Evolutionary conservation across 2,888 invertebrate species (phyloP).

Genomic region (Chloroclysta siterata): DNA sequence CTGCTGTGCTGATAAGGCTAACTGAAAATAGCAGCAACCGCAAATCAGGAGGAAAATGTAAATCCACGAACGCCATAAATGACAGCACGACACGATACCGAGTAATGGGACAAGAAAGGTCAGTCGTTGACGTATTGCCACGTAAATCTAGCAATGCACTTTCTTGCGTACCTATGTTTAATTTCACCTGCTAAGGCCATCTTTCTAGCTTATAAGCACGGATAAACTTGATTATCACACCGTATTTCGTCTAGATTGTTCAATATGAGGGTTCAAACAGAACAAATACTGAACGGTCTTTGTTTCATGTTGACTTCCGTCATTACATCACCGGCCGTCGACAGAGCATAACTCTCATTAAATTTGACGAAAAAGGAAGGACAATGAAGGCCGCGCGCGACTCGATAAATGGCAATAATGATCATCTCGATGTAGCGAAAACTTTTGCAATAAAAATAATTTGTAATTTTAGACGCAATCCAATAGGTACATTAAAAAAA

Average conservation of each 20-base stretch:
- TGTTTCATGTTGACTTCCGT: constrained; percentile 30
- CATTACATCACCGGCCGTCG: constrained; percentile 46
- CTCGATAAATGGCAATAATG: constrained; percentile 17
- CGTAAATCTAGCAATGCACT: constrained; percentile 47
- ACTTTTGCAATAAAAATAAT: not conserved
- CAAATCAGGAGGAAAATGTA: constrained; percentile 56
- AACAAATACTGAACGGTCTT: constrained; percentile 32
- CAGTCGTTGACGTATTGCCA: constrained; percentile 50
- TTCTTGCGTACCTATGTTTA: constrained; percentile 15
- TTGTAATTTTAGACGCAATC: not conserved
- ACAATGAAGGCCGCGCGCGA: constrained; percentile 28
- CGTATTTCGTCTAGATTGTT: constrained; percentile 16
- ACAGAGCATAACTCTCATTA: constrained; percentile 39
- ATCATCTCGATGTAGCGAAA: constrained; percentile 18
- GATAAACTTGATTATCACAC: no score
- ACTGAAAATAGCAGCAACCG: constrained; percentile 42
- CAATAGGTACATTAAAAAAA: no score
- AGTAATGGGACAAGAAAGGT: constrained; percentile 58
- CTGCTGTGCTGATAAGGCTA: constrained; percentile 10
- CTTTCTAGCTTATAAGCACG: constrained; percentile 11
- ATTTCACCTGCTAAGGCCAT: constrained; percentile 13
- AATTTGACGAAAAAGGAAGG: constrained; percentile 38
- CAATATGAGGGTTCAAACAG: constrained; percentile 21
- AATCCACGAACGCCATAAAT: constrained; percentile 48
- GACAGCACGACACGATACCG: constrained; percentile 48